Base-by-base conservation (phyloP, 2,113 vertebrate species). In the Struthidea cinerea region DNA sequence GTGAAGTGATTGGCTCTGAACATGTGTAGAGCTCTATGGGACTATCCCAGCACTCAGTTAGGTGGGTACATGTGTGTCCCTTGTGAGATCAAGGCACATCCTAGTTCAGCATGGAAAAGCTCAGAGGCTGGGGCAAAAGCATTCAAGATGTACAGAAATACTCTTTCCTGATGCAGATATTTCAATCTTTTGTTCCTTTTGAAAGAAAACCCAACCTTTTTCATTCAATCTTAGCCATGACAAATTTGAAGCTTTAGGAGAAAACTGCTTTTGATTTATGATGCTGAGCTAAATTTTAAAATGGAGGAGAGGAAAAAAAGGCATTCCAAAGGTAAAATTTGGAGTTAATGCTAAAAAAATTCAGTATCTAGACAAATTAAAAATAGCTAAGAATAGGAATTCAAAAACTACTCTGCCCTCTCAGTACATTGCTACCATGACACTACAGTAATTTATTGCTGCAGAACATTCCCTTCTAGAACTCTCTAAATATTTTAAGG, bases 401-500 rank as follows among this genome's bases (percentile, higher is more conserved):
- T 88, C 61, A 30, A 67, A 91, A 92, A 63, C 37, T 77, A n/a
- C 32, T 74, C 32, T 90, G 56, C 64, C 53, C 49, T 95, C 64
- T 94, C 47, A 82, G 49, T 83, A 6, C 37, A 3, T 63, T 88
- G 85, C 85, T 93, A 26, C 83, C 19, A 15, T 84, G 83, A 74
- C 41, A 59, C 73, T 86, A 60, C 41, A 78, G 56, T 94, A 90
- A 96, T 93, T 95, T 68, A 78, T 93, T 96, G 94, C 91, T 92
- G 73, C 86, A 92, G 93, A 96, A 87, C 79, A 68, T 89, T 94
- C 83, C 21, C 52, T 88, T 73, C 83, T 87, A 94, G 93, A 96
- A 93, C 59, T 84, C 84, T 93, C 60, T 90, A 96, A 96, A 96
- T 97, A 93, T 96, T 96, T 96, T 90, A 96, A 96, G 41, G 79